Evolutionary conservation across 2,113 vertebrate genomes (phyloP).

Genomic region (Peucedramus taeniatus): DNA sequence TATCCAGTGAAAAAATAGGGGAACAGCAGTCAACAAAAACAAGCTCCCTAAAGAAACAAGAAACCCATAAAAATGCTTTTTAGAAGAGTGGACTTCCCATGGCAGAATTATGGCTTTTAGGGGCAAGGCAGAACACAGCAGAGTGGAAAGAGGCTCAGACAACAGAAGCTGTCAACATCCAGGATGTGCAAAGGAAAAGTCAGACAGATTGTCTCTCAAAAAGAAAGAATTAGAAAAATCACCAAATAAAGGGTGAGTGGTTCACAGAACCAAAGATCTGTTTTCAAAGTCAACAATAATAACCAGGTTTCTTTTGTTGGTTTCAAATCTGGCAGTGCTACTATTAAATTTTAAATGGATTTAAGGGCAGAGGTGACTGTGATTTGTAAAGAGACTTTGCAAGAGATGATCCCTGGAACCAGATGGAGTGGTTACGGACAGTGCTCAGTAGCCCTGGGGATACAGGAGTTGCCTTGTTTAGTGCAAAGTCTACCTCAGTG

Average conservation of each 20-base stretch:
- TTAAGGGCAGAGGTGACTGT: slow-evolving; percentile 11
- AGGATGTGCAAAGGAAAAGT: background rate
- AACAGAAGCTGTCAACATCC: background rate
- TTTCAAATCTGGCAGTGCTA: background rate
- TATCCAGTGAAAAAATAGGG: background rate
- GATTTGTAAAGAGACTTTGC: background rate
- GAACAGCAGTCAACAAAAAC: background rate
- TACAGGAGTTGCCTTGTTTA: background rate
- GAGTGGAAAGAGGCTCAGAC: background rate
- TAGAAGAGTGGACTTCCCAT: background rate
- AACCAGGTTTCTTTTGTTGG: background rate
- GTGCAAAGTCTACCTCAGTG: background rate
- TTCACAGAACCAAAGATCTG: background rate
- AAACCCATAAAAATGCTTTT: background rate
- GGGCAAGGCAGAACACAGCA: background rate
- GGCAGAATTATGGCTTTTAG: background rate
- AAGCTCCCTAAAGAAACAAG: background rate
- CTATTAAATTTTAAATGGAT: background rate
- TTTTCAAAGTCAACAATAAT: background rate
- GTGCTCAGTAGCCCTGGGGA: background rate
- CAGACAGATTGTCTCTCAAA: background rate
- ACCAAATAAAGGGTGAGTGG: background rate
- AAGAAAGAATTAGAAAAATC: background rate
- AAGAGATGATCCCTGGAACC: background rate
- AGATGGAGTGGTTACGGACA: background rate